Evolutionary conservation across 2,888 invertebrate species (phyloP).

Genomic region (Habroteleia sp.): DNA sequence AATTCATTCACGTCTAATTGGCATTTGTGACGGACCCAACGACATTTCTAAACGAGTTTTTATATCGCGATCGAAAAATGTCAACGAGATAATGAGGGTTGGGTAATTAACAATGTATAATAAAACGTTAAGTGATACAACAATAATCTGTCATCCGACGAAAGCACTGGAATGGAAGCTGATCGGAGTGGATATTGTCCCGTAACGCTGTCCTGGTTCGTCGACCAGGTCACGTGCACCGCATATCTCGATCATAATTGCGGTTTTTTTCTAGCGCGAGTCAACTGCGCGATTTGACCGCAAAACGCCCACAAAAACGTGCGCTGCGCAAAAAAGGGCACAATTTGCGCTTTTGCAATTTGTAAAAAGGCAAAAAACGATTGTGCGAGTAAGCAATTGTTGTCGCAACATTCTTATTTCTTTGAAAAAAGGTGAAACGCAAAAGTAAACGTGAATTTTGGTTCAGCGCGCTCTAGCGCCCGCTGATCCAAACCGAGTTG

Average conservation of each 20-base stretch:
- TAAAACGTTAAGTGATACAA: slow-evolving; percentile 33
- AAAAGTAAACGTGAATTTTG: background rate
- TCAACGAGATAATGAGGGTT: slow-evolving; percentile 43
- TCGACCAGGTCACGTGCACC: slow-evolving; percentile 72
- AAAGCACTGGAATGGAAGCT: slow-evolving; percentile 26
- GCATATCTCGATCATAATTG: slow-evolving; percentile 41
- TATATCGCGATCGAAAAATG: slow-evolving; percentile 45
- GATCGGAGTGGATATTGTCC: slow-evolving; percentile 36
- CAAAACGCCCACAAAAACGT: too few species aligned
- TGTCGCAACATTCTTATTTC: slow-evolving; percentile 3
- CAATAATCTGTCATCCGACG: slow-evolving; percentile 31
- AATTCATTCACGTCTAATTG: too few species aligned
- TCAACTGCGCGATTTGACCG: slow-evolving; percentile 36
- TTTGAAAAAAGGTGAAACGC: slow-evolving; percentile 5
- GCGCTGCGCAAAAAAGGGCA: too few species aligned
- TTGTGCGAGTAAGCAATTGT: background rate
- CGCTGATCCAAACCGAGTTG: background rate
- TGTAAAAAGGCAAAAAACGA: slow-evolving; percentile 2
- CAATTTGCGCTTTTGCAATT: too few species aligned
- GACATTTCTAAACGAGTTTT: slow-evolving; percentile 9
- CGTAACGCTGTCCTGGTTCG: slow-evolving; percentile 74
- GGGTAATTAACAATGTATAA: slow-evolving; percentile 39
- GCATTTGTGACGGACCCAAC: slow-evolving; percentile 17
- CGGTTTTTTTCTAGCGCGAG: slow-evolving; percentile 51
- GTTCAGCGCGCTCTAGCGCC: background rate